Conservation (phyloP, 2,113 vertebrate genomes). For the Pseudorectes ferrugineus region DNA sequence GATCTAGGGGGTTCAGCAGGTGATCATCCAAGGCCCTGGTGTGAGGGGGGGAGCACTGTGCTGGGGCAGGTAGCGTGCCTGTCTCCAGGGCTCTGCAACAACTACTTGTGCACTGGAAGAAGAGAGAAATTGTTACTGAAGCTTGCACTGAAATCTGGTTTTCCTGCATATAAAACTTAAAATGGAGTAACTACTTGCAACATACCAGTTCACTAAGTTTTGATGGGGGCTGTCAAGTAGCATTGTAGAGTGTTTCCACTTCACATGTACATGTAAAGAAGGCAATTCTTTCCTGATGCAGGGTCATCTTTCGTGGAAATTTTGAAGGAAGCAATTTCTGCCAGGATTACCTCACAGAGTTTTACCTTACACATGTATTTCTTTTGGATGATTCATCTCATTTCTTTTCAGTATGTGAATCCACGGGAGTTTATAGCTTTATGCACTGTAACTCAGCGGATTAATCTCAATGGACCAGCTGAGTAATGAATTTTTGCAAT, state of each 20-base stretch:
- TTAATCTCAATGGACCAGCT: neutral
- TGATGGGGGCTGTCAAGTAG: neutral
- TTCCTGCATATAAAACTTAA: neutral
- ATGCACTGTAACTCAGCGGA: neutral
- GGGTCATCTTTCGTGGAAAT: neutral
- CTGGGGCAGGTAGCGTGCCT: neutral
- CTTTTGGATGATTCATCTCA: neutral
- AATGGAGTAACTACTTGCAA: neutral
- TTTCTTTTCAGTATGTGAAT: neutral
- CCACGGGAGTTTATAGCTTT: neutral
- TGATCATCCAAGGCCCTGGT: fast-evolving
- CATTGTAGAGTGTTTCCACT: neutral
- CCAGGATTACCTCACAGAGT: neutral
- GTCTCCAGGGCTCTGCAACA: neutral
- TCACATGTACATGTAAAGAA: neutral
- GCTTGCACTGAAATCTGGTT: neutral
- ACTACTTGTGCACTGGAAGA: neutral
- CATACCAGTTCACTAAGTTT: neutral
- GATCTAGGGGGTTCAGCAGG: neutral
- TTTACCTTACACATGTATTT: neutral
- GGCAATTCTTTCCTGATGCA: neutral
- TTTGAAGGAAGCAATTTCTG: neutral
- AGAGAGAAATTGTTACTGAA: neutral
- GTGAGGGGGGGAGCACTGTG: neutral
- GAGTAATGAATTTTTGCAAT: neutral